Evolutionary conservation across 2,113 vertebrate genomes (phyloP), one percentile per base, ranked within the genome.

Genomic region (Hemicordylus capensis): DNA sequence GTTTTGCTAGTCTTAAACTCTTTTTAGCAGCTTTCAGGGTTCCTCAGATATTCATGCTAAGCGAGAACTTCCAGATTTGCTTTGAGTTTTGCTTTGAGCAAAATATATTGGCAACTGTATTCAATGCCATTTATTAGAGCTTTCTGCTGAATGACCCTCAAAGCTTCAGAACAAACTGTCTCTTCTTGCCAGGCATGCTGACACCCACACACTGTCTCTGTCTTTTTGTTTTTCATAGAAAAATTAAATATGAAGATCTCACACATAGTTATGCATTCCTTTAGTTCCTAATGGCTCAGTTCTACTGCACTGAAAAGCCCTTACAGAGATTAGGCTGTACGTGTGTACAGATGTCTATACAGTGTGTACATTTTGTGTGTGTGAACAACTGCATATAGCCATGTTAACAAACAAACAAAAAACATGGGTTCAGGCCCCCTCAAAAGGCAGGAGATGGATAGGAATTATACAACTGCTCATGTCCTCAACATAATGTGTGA

Each of bases 161-260:
- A 72, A 63, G 1, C 44, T 81, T 54, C 26, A 0, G 0, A 86
- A 19, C n/a, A 81, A 87, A 51, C 1, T 3, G 1, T 75, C 26
- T n/a, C 34, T 79, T 88, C 59, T 6, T 34, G 8, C 39, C 69
- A 46, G 61, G 70, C 61, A 63, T 51, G 48, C 7, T 24, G 44
- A 81, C 88, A 85, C 89, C 78, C 76, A 86, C 91, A 74, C 10
- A 15, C 69, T 89, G 37, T 84, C 90, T 72, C 44, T 24, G 90
- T 91, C 90, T 54, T 34, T 28, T n/a, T 76, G n/a, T 24, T 26
- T 74, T 66, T 19, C 34, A 19, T 24, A 31, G 12, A 24, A 64
- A 81, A 85, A 87, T 75, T 37, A 89, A 89, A 91, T 83, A 86
- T 48, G 80, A 91, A 56, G 64, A 34, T 46, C 46, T 61, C 80